phyloP scores from a whole-genome alignment of 2,888 invertebrate genomes.

The Camptogramma bilineatum region DNA sequence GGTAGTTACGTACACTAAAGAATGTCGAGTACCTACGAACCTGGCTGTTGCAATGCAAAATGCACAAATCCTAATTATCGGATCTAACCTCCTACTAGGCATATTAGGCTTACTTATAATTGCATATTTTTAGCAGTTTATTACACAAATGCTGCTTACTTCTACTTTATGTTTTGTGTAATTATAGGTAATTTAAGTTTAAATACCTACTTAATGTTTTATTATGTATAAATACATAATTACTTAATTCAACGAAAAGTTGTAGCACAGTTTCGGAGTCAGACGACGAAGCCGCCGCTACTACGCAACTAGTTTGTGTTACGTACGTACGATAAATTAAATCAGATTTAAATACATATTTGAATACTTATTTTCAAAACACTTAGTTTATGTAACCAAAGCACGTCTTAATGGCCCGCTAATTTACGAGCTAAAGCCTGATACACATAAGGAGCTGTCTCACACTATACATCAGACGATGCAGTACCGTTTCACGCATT shows the following conservation, averaged over 20 bases:
- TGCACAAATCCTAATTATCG: constrained; percentile 55
- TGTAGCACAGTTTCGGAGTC: constrained; percentile 10
- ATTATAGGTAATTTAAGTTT: background rate
- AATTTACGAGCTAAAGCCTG: constrained; percentile 13
- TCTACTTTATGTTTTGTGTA: background rate
- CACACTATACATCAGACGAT: background rate
- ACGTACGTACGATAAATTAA: constrained; percentile 10
- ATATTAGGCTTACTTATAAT: constrained; percentile 28
- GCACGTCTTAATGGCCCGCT: constrained; percentile 15
- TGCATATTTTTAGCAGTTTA: background rate
- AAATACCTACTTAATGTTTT: too few species aligned
- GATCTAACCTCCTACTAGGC: constrained; percentile 43
- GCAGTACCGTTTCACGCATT: background rate
- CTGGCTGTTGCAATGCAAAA: constrained; percentile 64
- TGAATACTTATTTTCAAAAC: constrained; percentile 19
- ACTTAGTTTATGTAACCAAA: constrained; percentile 20
- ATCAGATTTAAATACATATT: constrained; percentile 15
- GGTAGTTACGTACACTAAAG: constrained; percentile 43
- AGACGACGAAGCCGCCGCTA: constrained; percentile 4
- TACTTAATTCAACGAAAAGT: constrained; percentile 26
- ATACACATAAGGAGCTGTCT: background rate
- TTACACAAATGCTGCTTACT: background rate
- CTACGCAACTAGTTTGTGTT: constrained; percentile 17
- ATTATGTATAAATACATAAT: too few species aligned
- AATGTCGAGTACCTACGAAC: constrained; percentile 47